Conservation (phyloP, 2,888 invertebrate species). For the Pterostichus niger region DNA sequence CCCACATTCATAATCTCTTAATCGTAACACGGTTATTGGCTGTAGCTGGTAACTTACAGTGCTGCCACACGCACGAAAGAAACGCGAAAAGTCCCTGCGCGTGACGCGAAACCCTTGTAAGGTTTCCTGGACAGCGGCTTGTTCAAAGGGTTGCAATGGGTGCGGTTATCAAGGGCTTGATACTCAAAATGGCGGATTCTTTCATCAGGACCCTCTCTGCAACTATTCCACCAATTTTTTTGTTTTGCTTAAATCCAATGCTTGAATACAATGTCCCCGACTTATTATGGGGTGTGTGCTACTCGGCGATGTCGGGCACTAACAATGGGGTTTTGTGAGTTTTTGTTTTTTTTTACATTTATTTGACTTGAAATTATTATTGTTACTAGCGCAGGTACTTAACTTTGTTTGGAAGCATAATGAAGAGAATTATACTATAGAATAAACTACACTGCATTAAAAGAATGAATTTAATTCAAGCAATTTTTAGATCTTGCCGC, state of each 20-base stretch:
- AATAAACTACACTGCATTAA: conserved; percentile 3
- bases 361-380: conserved; percentile 47
- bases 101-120: conserved; percentile 23
- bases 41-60: conserved; percentile 54
- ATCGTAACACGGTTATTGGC: conserved; percentile 65
- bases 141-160: conserved; percentile 63
- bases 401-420: conserved; percentile 43
- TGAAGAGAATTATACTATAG: conserved; percentile 31
- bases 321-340: conserved; percentile 28
- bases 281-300: conserved; percentile 14
- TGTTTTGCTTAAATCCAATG: conserved; percentile 14
- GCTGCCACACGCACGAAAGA: conserved; percentile 47
- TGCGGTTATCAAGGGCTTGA: conserved; percentile 65
- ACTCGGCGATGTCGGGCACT: background rate
- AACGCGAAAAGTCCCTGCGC: conserved; percentile 22
- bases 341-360: conserved; percentile 24
- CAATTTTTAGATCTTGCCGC: conserved; percentile 7
- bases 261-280: conserved; percentile 55
- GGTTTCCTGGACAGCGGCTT: conserved; percentile 56
- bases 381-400: conserved; percentile 46
- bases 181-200: conserved; percentile 66
- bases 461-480: conserved; percentile 6
- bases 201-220: conserved; percentile 48
- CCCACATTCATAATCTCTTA: conserved; percentile 66
- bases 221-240: conserved; percentile 47